These are phyloP conservation scores for Actenoides lindsayi DNA, from an alignment of 2,113 vertebrate genomes.

Conservation along the genomic window DNA sequence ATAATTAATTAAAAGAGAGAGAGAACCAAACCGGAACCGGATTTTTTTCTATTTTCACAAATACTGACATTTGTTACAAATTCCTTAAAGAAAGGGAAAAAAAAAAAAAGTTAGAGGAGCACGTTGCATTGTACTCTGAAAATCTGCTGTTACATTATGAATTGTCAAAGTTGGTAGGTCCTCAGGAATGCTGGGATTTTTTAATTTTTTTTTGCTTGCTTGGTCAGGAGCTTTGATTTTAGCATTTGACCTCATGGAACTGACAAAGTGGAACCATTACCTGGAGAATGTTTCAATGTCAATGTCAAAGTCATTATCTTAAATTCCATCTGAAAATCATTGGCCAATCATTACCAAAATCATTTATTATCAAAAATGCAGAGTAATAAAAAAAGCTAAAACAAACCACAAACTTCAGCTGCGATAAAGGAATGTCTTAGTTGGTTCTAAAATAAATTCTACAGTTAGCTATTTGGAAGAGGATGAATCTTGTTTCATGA, in stretches of 20 bases:
- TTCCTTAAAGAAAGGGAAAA: neutral
- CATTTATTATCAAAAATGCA: neutral
- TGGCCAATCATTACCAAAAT: neutral
- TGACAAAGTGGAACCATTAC: neutral
- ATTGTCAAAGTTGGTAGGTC: neutral
- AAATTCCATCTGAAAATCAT: neutral
- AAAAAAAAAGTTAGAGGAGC: neutral
- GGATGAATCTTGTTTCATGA: neutral
- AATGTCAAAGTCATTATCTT: neutral
- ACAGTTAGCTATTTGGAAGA: neutral
- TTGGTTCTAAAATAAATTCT: neutral
- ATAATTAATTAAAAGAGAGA: neutral
- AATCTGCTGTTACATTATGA: neutral
- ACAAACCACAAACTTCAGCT: neutral
- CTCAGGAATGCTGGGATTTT: neutral
- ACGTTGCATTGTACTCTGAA: neutral
- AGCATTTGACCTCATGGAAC: neutral
- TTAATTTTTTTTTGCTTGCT: neutral
- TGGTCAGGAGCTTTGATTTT: neutral
- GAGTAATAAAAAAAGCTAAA: neutral
- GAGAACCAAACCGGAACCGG: neutral
- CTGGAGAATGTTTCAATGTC: neutral
- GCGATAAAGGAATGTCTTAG: neutral
- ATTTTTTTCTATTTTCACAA: neutral
- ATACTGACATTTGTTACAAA: neutral